phyloP scores from a whole-genome alignment of 2,113 vertebrate genomes.

The Chloebia gouldiae region DNA sequence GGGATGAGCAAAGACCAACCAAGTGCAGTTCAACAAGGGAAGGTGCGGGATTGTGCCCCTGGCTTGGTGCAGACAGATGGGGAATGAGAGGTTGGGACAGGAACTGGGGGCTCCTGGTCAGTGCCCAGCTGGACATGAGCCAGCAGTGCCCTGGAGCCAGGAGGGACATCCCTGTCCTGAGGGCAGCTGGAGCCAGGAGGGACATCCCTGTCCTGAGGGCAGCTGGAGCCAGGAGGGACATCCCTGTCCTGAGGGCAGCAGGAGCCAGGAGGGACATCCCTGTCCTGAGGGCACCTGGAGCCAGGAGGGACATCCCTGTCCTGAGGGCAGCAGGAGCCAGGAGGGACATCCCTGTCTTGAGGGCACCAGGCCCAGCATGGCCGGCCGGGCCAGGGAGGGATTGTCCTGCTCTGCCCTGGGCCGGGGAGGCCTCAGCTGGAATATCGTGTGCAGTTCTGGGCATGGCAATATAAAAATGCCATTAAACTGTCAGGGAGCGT shows the following conservation, averaged over 20 bases:
- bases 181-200: neutral
- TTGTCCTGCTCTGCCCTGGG: neutral
- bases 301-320: neutral
- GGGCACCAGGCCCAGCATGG: neutral
- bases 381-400: neutral
- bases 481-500: no score
- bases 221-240: neutral
- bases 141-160: neutral
- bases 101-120: neutral
- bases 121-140: neutral
- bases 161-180: neutral
- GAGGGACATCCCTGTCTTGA: neutral
- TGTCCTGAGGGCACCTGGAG: neutral
- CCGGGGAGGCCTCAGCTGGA: neutral
- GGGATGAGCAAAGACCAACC: neutral
- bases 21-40: neutral
- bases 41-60: rapidly evolving
- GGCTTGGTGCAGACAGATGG: rapidly evolving
- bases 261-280: neutral
- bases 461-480: rapidly evolving
- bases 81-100: neutral
- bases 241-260: neutral
- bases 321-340: neutral
- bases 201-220: neutral
- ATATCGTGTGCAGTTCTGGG: neutral